Percentiles rank a stretch among this genome's conserved stretches.
Evolutionary conservation across 2,888 invertebrate genomes (phyloP).

Genomic region (Drosophila mettleri): DNA sequence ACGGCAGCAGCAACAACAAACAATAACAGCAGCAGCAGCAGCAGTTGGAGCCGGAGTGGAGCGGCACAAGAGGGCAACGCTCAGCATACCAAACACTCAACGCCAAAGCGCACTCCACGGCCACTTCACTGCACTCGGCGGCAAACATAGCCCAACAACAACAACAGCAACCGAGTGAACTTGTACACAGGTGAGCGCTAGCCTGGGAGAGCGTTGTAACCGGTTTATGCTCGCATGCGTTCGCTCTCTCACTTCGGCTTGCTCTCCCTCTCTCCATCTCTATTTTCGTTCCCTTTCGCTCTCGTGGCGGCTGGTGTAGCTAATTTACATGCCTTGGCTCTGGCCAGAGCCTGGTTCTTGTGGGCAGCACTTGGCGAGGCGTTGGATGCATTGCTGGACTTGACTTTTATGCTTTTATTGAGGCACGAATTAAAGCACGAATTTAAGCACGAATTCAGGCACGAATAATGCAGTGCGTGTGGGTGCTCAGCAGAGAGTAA

Average conservation of each 20-base stretch:
- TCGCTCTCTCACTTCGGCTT: not conserved
- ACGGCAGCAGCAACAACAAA: slow-evolving; percentile 45
- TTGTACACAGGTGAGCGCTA: slow-evolving; percentile 67
- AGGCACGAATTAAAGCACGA: slow-evolving; percentile 15
- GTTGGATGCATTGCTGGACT: slow-evolving; percentile 75
- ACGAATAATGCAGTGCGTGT: slow-evolving; percentile 32
- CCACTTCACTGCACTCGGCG: slow-evolving; percentile 68
- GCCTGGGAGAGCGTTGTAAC: slow-evolving; percentile 47
- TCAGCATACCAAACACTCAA: slow-evolving; percentile 79
- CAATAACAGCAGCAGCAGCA: slow-evolving; percentile 43
- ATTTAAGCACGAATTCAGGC: slow-evolving; percentile 15
- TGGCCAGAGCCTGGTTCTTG: slow-evolving; percentile 48
- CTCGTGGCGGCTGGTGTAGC: slow-evolving; percentile 19
- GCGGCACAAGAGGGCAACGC: slow-evolving; percentile 10
- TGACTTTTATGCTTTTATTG: slow-evolving; percentile 69
- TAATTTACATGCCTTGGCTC: slow-evolving; percentile 36
- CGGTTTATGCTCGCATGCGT: slow-evolving; percentile 63
- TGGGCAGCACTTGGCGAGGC: slow-evolving; percentile 64
- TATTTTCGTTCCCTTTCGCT: slow-evolving; percentile 2
- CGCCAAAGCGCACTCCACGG: slow-evolving; percentile 76
- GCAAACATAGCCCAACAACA: slow-evolving; percentile 60
- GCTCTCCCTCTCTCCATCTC: not conserved
- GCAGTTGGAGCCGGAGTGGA: not conserved
- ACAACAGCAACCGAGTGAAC: slow-evolving; percentile 51
- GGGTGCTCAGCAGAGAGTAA: slow-evolving; percentile 43